These are phyloP conservation scores for Idaea straminata DNA, from an alignment of 2,888 invertebrate genomes.

Conservation along the genomic window DNA sequence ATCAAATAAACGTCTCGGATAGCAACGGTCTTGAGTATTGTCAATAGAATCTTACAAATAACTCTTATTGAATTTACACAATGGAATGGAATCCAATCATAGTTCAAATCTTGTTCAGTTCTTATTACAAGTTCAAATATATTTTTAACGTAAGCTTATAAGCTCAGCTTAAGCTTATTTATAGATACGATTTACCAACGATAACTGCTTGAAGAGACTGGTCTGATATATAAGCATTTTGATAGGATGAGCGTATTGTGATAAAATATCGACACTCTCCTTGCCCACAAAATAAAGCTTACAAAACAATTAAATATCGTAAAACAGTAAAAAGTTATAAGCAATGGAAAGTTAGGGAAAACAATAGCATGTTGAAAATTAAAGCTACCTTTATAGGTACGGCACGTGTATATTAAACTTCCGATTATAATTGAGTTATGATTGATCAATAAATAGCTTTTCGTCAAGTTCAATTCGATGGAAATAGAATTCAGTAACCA, in stretches of 20 bases:
- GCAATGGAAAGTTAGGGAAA: too few relatives aligned
- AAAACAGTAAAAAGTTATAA: too few relatives aligned
- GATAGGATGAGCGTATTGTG: too few relatives aligned
- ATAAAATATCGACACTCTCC: too few relatives aligned
- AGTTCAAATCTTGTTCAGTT: constrained; percentile 6
- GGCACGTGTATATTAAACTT: background rate
- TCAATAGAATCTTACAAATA: constrained; percentile 8
- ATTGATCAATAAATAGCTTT: background rate
- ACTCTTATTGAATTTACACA: constrained; percentile 12
- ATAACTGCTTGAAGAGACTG: too few relatives aligned
- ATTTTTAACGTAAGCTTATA: background rate
- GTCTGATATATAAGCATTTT: too few relatives aligned
- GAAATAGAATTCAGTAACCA: background rate
- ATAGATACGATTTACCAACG: too few relatives aligned
- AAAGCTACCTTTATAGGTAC: too few relatives aligned
- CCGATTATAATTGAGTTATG: background rate
- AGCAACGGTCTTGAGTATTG: background rate
- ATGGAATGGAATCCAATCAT: constrained; percentile 15
- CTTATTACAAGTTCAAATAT: constrained; percentile 7
- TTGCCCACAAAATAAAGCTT: too few relatives aligned
- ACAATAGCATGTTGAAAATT: too few relatives aligned
- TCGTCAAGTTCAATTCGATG: background rate
- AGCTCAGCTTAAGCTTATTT: too few relatives aligned
- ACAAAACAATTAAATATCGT: too few relatives aligned
- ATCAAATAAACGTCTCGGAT: background rate